Percentiles rank a stretch among this genome's conserved stretches.
phyloP scores from a whole-genome alignment of 2,888 invertebrate genomes.

The Heliothis peltigera region DNA sequence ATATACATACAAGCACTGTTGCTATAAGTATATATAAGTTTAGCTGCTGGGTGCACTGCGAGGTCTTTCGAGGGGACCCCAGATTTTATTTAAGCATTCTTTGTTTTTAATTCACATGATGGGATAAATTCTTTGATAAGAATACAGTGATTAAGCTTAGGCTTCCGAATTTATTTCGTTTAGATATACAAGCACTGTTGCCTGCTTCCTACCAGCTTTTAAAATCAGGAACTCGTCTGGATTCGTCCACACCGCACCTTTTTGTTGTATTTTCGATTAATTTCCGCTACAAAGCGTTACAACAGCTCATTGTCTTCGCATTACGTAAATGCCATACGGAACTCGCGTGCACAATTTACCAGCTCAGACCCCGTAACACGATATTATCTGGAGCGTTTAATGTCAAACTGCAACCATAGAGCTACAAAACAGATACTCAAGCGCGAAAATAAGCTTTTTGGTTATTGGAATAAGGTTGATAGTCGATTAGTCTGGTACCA shows the following conservation, averaged over 20 bases:
- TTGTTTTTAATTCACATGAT: too few species aligned
- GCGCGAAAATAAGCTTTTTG: neutral
- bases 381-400: slow-evolving; percentile 55
- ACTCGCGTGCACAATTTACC: slow-evolving; percentile 60
- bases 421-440: neutral
- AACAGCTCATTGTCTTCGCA: slow-evolving; percentile 41
- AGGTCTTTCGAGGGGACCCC: neutral
- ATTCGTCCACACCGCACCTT: neutral
- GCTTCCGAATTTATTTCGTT: too few species aligned
- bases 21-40: too few species aligned
- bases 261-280: slow-evolving; percentile 24
- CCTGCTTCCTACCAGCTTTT: neutral
- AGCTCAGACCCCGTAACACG: slow-evolving; percentile 57
- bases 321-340: slow-evolving; percentile 56
- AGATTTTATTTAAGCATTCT: too few species aligned
- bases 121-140: too few species aligned
- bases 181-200: neutral
- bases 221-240: neutral
- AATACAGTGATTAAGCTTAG: too few species aligned
- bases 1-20: neutral
- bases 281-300: slow-evolving; percentile 28
- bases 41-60: neutral
- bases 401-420: slow-evolving; percentile 47
- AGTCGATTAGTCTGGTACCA: neutral
- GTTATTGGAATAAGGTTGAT: neutral